phyloP scores from a whole-genome alignment of 2,888 invertebrate genomes.

The Eupithecia centaureata region DNA sequence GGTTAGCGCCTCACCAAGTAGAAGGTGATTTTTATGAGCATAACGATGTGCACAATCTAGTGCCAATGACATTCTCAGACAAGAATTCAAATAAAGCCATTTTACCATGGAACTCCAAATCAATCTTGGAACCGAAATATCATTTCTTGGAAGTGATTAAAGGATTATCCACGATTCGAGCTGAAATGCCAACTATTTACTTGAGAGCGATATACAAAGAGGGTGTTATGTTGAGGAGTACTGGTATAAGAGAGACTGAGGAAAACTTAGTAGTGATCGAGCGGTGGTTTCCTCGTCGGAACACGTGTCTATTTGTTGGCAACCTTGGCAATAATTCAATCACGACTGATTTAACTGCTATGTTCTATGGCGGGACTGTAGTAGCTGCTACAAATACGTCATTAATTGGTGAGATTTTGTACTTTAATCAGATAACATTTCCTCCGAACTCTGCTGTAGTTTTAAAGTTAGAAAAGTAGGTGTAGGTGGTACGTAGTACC shows the following conservation, averaged over 20 bases:
- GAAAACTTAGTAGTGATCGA: constrained; percentile 88
- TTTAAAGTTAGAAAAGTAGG: constrained; percentile 74
- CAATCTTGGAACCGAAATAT: constrained; percentile 75
- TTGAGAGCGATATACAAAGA: constrained; percentile 88
- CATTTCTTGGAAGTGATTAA: constrained; percentile 83
- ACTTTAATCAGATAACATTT: constrained; percentile 75
- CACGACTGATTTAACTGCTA: constrained; percentile 88
- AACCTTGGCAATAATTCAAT: constrained; percentile 86
- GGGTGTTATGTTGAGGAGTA: constrained; percentile 85
- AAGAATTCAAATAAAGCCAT: constrained; percentile 67
- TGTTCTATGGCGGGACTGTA: constrained; percentile 89
- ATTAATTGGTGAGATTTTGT: constrained; percentile 67
- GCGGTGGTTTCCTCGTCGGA: constrained; percentile 90
- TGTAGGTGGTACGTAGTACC: neutral
- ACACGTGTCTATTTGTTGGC: constrained; percentile 89
- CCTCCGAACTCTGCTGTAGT: constrained; percentile 73
- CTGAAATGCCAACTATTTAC: constrained; percentile 88
- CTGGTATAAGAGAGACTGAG: constrained; percentile 86
- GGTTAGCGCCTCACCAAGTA: constrained; percentile 77
- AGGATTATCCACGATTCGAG: constrained; percentile 84
- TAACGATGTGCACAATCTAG: constrained; percentile 86
- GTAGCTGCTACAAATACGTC: constrained; percentile 71
- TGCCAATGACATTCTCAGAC: constrained; percentile 87
- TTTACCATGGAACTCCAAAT: constrained; percentile 87
- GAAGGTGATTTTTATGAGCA: constrained; percentile 84